Evolutionary conservation across 2,113 vertebrate species (phyloP), one percentile per base, ranked within the genome.

Genomic region (Budorcas taxicolor): DNA sequence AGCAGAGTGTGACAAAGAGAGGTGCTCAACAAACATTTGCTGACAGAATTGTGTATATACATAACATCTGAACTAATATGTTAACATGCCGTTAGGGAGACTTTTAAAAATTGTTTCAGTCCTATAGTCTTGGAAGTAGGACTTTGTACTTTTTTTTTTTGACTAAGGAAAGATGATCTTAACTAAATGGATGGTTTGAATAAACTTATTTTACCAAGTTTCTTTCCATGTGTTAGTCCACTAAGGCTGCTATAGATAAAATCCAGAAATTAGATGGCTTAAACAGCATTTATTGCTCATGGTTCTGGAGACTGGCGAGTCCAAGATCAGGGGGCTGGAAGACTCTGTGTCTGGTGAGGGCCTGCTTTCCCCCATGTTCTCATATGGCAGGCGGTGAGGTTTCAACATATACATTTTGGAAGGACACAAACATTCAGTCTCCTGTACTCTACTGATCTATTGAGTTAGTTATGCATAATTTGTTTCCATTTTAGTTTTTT

Each of bases 401-500:
- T 94, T 91, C 82, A 58, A 25, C 53, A 13, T 64, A 43, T 7
- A 53, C 50, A 58, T 43, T 87, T 50, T 19, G 43, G 45, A 81
- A 36, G 19, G 40, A 33, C n/a, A 29, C 19, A 82, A 25, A 60
- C 43, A 33, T 94, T 86, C 55, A 58, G 17, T 64, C 33, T 57
- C 7, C 40, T 55, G 27, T 27, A 50, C 9, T 86, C 25, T 31
- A n/a, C 36, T 80, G 85, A 85, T 19, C 23, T 43, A 29, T 96
- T 87, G 82, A 80, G 47, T 71, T 36, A 85, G 43, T 67, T 36
- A 91, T 58, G 47, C 31, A 80, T 7, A 92, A 45, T 45, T 74
- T 60, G 13, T 96, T 92, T 94, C n/a, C 52, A 52, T 86, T 96
- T 97, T 91, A 83, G 53, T n/a, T 84, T 89, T 76, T 74, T 91